These are phyloP conservation scores for Copidosoma floridanum DNA, from an alignment of 1,140 invertebrate genomes.

Conservation along the genomic window DNA sequence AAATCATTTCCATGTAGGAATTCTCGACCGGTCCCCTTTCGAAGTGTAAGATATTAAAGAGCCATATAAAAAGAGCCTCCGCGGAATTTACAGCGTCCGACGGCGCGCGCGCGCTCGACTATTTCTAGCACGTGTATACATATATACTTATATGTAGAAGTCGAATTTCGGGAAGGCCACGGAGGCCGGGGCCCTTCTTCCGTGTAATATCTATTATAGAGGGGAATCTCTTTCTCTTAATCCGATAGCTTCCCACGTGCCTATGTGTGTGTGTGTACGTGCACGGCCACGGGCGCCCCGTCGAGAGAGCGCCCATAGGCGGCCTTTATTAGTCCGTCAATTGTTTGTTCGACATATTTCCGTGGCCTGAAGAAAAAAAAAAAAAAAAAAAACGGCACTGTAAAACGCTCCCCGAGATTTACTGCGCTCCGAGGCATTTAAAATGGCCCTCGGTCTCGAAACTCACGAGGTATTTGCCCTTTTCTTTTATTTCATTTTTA, in stretches of 20 bases:
- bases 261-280: too few species aligned
- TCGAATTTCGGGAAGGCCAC: too few species aligned
- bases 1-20: not conserved
- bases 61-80: not conserved
- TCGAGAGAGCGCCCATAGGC: conserved; percentile 34
- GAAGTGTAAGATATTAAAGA: not conserved
- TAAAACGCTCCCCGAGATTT: conserved; percentile 55
- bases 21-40: not conserved
- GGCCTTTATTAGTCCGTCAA: conserved; percentile 58
- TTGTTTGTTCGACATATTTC: conserved; percentile 58
- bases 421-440: conserved; percentile 37
- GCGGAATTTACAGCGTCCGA: conserved; percentile 9
- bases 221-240: conserved; percentile 33
- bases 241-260: conserved; percentile 53
- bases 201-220: too few species aligned
- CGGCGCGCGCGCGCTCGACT: too few species aligned
- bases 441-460: not conserved
- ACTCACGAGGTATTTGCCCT: not conserved
- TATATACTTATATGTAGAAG: too few species aligned
- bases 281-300: too few species aligned
- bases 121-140: too few species aligned
- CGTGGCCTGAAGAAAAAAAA: too few species aligned
- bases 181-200: too few species aligned
- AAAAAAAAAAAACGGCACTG: too few species aligned
- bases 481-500: not conserved